Conservation (phyloP, 2,888 invertebrate species). For the Apeira syringaria region DNA sequence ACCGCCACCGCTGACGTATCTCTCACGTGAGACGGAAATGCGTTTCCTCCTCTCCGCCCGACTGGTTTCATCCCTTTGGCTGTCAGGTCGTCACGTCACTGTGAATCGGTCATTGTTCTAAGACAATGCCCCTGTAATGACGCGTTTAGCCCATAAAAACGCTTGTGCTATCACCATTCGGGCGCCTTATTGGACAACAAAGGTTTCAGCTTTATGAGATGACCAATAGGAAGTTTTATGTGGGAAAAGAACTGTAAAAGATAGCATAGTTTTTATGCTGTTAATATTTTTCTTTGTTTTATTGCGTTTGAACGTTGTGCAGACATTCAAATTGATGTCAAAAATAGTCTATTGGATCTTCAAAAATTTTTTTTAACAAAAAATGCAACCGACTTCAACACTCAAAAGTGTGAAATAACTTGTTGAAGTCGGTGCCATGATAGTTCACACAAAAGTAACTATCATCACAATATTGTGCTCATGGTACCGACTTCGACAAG, state of each 20-base stretch:
- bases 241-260: conserved; percentile 4
- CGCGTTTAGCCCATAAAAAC: conserved; percentile 37
- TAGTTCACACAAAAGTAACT: too few relatives aligned
- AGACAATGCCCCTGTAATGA: conserved; percentile 45
- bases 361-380: too few relatives aligned
- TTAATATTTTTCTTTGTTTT: too few relatives aligned
- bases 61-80: conserved; percentile 47
- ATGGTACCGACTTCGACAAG: too few relatives aligned
- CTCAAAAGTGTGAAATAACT: too few relatives aligned
- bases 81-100: conserved; percentile 40
- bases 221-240: conserved; percentile 19
- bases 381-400: too few relatives aligned
- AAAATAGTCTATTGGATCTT: too few relatives aligned
- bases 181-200: conserved; percentile 32
- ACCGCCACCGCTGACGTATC: conserved; percentile 39
- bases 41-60: conserved; percentile 64
- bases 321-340: too few relatives aligned
- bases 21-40: conserved; percentile 58
- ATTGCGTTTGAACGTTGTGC: too few relatives aligned
- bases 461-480: too few relatives aligned
- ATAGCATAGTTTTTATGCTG: too few relatives aligned
- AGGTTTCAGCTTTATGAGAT: conserved; percentile 24
- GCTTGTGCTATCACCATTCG: conserved; percentile 27
- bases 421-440: too few relatives aligned
- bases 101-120: conserved; percentile 51